Conservation (phyloP, 37 sponge, comb jelly and placozoan species). For the Diacarnus erythraeanus region DNA sequence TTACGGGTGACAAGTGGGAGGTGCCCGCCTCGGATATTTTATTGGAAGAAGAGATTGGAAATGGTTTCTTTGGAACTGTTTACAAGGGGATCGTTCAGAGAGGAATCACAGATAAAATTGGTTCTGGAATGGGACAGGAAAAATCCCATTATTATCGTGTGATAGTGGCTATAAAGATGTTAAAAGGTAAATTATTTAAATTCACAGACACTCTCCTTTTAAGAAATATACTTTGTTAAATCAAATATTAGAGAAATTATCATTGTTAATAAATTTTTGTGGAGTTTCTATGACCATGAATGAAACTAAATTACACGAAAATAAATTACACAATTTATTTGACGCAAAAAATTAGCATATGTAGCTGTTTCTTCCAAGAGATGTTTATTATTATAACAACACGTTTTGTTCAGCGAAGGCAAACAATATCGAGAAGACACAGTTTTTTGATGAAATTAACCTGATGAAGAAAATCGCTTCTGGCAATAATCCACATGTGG, state of each 20-base stretch:
- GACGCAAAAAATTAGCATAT: not conserved
- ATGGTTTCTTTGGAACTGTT: conserved; percentile 72
- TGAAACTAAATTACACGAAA: not conserved
- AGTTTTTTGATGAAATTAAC: conserved; percentile 70
- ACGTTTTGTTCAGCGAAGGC: conserved; percentile 31
- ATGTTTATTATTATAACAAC: no score
- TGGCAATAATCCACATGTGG: conserved; percentile 65
- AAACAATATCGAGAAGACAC: conserved; percentile 13
- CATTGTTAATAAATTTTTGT: no score
- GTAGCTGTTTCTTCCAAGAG: not conserved
- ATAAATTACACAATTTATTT: not conserved
- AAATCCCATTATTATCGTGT: conserved; percentile 10
- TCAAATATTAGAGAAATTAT: no score
- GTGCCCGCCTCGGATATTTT: conserved; percentile 28
- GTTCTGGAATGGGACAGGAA: not conserved
- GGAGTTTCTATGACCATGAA: no score
- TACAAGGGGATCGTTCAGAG: conserved; percentile 53
- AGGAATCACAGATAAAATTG: not conserved
- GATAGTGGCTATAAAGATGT: conserved; percentile 48
- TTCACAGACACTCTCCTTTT: no score
- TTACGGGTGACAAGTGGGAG: conserved; percentile 67
- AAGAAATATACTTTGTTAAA: no score
- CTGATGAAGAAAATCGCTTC: conserved; percentile 68
- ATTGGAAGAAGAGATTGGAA: conserved; percentile 63
- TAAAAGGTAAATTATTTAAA: conserved; percentile 43